Evolutionary conservation across 2,888 invertebrate genomes (phyloP).

Genomic region (Syritta pipiens): DNA sequence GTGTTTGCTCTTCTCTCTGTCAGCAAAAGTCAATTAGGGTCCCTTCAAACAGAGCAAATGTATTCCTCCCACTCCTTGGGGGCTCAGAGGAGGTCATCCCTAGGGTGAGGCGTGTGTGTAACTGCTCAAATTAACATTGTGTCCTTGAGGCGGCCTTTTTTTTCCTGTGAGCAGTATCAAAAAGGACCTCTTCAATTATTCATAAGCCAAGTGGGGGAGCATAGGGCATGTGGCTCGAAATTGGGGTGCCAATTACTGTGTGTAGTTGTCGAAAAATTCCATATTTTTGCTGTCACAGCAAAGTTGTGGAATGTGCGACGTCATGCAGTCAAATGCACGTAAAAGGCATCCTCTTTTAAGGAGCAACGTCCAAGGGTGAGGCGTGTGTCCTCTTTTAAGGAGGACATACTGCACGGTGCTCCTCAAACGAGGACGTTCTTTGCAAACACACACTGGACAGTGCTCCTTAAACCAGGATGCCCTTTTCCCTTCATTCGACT

Average conservation of each 20-base stretch:
- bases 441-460: too few species aligned
- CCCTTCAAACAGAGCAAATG: conserved; percentile 23
- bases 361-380: too few species aligned
- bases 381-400: too few species aligned
- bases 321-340: conserved; percentile 15
- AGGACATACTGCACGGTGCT: too few species aligned
- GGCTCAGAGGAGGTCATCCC: too few species aligned
- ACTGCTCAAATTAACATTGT: conserved; percentile 51
- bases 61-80: conserved; percentile 19
- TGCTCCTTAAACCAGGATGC: too few species aligned
- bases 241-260: conserved; percentile 57
- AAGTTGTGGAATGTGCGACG: not conserved
- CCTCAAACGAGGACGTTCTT: too few species aligned
- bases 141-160: conserved; percentile 17
- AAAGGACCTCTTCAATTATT: conserved; percentile 62
- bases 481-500: too few species aligned
- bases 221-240: not conserved
- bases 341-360: too few species aligned
- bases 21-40: conserved; percentile 40
- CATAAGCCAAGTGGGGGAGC: conserved; percentile 45
- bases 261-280: conserved; percentile 48
- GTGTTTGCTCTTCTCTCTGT: conserved; percentile 7
- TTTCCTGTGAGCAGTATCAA: not conserved
- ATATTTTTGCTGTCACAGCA: conserved; percentile 54
- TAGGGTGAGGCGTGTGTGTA: conserved; percentile 5